phyloP scores from a whole-genome alignment of 2,113 vertebrate species.

The Ceyx margarethae region DNA sequence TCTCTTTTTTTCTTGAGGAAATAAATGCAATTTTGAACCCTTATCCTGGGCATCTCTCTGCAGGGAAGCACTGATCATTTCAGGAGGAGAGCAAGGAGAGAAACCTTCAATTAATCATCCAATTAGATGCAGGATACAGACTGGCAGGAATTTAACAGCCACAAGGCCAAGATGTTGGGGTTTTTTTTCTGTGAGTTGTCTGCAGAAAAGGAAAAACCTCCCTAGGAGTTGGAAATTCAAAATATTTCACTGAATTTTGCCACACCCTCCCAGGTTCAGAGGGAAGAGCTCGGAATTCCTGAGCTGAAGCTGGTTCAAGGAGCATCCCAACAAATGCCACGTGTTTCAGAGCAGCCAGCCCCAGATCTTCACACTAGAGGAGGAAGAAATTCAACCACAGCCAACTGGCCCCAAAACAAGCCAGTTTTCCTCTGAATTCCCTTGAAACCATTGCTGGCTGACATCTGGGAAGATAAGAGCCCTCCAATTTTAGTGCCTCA shows the following conservation, averaged over 20 bases:
- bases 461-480: background rate
- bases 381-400: background rate
- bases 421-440: background rate
- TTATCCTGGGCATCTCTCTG: background rate
- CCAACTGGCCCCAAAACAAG: background rate
- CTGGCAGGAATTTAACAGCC: background rate
- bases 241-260: background rate
- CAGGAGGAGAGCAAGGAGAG: background rate
- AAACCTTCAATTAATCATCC: constrained; percentile 35
- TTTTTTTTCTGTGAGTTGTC: background rate
- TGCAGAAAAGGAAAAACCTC: background rate
- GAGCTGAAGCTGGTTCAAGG: background rate
- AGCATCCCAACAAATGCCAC: background rate
- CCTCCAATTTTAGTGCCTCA: background rate
- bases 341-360: background rate
- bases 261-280: background rate
- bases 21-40: background rate
- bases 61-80: constrained; percentile 10
- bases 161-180: background rate
- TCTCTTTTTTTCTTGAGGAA: background rate
- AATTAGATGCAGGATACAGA: background rate
- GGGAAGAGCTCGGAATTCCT: background rate
- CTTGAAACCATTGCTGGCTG: background rate
- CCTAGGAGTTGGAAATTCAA: background rate
- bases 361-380: background rate